A percentile compares a stretch with the other conserved stretches of the same genome.
Evolutionary conservation across 30 jellyfish, hydroid and myxozoan species (phyloP).

Genomic region (Aurelia aurita complex sp. Pacific): DNA sequence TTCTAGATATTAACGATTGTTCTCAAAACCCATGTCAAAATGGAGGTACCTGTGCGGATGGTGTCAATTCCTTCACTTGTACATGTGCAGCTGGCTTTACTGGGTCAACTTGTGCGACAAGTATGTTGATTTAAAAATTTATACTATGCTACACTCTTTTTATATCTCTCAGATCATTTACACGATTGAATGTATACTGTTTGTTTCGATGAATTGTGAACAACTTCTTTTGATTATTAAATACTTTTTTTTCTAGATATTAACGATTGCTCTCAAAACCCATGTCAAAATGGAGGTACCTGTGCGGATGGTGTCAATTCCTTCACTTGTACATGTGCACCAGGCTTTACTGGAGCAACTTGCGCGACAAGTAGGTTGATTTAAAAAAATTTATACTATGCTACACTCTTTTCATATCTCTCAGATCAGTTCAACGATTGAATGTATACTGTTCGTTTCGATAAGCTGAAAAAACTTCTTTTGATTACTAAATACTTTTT

Average conservation of each 20-base stretch:
- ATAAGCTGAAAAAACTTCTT: background rate
- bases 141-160: too few relatives aligned
- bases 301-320: background rate
- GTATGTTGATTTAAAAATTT: too few relatives aligned
- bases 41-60: too few relatives aligned
- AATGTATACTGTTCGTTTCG: background rate
- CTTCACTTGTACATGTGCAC: constrained; percentile 8
- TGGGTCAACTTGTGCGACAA: too few relatives aligned
- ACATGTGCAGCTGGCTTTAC: too few relatives aligned
- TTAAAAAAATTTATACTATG: too few relatives aligned
- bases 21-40: too few relatives aligned
- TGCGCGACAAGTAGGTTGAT: background rate
- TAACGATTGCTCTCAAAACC: background rate
- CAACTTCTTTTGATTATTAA: background rate
- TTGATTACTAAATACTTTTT: background rate
- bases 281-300: constrained; percentile 22
- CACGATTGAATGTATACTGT: too few relatives aligned
- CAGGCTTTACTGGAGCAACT: constrained; percentile 6
- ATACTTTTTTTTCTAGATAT: background rate
- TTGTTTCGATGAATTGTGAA: background rate
- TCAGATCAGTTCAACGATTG: background rate
- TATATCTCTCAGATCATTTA: too few relatives aligned
- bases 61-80: too few relatives aligned
- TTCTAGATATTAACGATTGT: too few relatives aligned
- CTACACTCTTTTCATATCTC: background rate